Percentiles rank a stretch among this genome's conserved stretches.
phyloP scores from a whole-genome alignment of 2,888 invertebrate genomes.

The Tortricodes alternella region DNA sequence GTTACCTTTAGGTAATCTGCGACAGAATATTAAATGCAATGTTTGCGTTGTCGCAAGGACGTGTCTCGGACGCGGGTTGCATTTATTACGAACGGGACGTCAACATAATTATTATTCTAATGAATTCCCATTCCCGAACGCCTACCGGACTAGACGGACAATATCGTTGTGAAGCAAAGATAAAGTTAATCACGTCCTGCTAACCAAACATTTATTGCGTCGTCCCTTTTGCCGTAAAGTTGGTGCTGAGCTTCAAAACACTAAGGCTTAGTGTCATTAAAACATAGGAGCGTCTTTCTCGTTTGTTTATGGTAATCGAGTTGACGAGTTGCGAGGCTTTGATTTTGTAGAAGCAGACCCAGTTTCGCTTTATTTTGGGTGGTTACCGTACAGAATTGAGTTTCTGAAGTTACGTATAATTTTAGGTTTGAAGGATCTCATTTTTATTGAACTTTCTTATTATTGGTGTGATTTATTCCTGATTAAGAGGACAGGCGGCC shows the following conservation, averaged over 20 bases:
- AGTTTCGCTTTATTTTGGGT: slow-evolving; percentile 61
- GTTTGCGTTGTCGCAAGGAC: not conserved
- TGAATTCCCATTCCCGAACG: slow-evolving; percentile 27
- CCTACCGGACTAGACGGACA: slow-evolving; percentile 21
- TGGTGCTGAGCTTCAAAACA: slow-evolving; percentile 57
- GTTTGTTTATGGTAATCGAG: slow-evolving; percentile 80
- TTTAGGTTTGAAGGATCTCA: too few species aligned
- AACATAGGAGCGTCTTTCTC: slow-evolving; percentile 69
- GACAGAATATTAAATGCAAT: not conserved
- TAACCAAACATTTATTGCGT: slow-evolving; percentile 29
- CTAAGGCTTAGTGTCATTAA: slow-evolving; percentile 61
- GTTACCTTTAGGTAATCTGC: not conserved
- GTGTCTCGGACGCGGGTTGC: slow-evolving; percentile 6
- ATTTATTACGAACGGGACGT: slow-evolving; percentile 20
- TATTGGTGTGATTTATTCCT: too few species aligned
- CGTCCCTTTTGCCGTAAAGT: slow-evolving; percentile 30
- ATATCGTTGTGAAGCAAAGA: slow-evolving; percentile 27
- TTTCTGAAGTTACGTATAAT: slow-evolving; percentile 11
- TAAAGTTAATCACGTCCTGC: slow-evolving; percentile 31
- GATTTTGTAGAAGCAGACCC: slow-evolving; percentile 61
- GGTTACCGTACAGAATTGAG: slow-evolving; percentile 61
- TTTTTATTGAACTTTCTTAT: too few species aligned
- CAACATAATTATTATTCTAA: slow-evolving; percentile 31
- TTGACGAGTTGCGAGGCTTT: slow-evolving; percentile 75
- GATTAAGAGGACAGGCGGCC: not conserved